Conservation (phyloP, 92 coral and sea anemone species). For the Epizoanthus fatuus region DNA sequence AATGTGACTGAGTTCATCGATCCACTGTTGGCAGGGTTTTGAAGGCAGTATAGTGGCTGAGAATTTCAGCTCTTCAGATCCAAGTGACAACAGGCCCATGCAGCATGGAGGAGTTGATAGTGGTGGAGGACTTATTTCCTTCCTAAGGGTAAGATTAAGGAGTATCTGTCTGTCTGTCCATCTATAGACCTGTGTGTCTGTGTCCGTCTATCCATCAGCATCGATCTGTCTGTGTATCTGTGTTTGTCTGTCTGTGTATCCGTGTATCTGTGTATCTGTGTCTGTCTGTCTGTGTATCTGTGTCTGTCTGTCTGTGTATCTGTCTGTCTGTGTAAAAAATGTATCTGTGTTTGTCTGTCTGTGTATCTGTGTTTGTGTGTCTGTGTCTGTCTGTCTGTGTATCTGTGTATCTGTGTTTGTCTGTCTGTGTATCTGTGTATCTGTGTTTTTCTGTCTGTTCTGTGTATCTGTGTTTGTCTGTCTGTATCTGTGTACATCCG, state of each 20-base stretch:
- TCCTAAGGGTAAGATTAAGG: slow-evolving; percentile 64
- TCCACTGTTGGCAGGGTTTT: slow-evolving; percentile 73
- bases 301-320: neutral
- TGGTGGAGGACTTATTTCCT: slow-evolving; percentile 89
- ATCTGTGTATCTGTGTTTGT: neutral
- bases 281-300: neutral
- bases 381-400: neutral
- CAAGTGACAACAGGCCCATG: slow-evolving; percentile 74
- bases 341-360: neutral
- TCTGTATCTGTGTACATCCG: too few relatives aligned
- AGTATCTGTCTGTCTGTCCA: neutral
- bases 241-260: neutral
- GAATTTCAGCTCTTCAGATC: slow-evolving; percentile 81
- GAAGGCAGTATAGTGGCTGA: slow-evolving; percentile 95
- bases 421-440: neutral
- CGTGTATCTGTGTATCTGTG: neutral
- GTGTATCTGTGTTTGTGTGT: neutral
- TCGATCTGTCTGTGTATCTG: neutral
- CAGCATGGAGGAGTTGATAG: slow-evolving; percentile 70
- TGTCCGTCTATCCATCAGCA: neutral
- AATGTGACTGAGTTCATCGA: neutral
- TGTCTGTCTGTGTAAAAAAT: too few relatives aligned
- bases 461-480: neutral
- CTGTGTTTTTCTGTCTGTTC: neutral
- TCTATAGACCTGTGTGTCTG: neutral